Evolutionary conservation across 2,888 invertebrate species (phyloP).

Genomic region (Tenodera sinensis): DNA sequence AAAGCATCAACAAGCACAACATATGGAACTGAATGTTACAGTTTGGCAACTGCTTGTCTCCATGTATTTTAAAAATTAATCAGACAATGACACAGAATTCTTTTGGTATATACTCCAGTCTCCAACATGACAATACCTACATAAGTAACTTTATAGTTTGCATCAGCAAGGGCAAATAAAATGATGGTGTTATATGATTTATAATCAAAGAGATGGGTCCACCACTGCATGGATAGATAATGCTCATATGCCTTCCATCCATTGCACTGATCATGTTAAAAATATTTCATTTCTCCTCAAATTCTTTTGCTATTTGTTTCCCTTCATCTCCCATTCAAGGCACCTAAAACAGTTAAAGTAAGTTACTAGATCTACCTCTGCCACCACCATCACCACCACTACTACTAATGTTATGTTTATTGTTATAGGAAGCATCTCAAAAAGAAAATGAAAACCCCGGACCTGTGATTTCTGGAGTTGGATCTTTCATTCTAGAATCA

Average conservation of each 20-base stretch:
- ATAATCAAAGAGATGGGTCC: slow-evolving; percentile 32
- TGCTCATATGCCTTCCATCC: slow-evolving; percentile 35
- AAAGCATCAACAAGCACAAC: slow-evolving; percentile 24
- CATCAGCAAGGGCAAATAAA: slow-evolving; percentile 25
- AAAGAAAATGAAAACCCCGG: neutral
- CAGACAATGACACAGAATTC: slow-evolving; percentile 1
- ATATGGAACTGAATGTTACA: neutral
- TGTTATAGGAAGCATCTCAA: neutral
- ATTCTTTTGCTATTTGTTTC: slow-evolving; percentile 19
- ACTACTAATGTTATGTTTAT: neutral
- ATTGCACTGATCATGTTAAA: slow-evolving; percentile 30
- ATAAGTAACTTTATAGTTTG: slow-evolving; percentile 33
- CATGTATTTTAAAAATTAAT: slow-evolving; percentile 18
- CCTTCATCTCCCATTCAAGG: slow-evolving; percentile 18
- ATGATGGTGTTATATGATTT: slow-evolving; percentile 29
- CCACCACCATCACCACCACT: too few relatives aligned
- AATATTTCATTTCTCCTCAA: slow-evolving; percentile 29
- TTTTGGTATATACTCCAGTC: slow-evolving; percentile 32
- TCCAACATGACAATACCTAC: slow-evolving; percentile 30
- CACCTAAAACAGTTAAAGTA: slow-evolving; percentile 2
- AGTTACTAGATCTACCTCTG: too few relatives aligned
- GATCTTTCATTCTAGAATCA: neutral
- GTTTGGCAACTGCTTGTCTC: slow-evolving; percentile 4
- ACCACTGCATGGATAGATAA: slow-evolving; percentile 27
- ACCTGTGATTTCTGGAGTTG: neutral